phyloP scores from a whole-genome alignment of 2,888 invertebrate genomes.

The Panorpa germanica region DNA sequence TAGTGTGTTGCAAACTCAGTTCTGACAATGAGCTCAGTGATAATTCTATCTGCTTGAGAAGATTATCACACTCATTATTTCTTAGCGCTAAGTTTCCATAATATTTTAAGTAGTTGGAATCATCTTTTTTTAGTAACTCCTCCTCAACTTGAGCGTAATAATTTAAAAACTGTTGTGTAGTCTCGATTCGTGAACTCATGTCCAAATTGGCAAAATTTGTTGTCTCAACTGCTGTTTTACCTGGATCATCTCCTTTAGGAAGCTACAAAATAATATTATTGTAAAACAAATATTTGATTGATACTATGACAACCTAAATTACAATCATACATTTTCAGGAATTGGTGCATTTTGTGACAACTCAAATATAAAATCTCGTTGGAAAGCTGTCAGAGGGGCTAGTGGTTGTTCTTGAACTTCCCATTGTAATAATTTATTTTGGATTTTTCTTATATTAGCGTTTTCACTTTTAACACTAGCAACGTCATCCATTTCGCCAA shows the following conservation, averaged over 20 bases:
- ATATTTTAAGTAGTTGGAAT: slow-evolving; percentile 49
- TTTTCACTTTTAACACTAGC: slow-evolving; percentile 28
- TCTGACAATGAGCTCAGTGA: slow-evolving; percentile 51
- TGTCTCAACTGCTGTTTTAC: slow-evolving; percentile 1
- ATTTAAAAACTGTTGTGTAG: slow-evolving; percentile 50
- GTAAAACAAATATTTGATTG: no score
- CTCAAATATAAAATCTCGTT: slow-evolving; percentile 49
- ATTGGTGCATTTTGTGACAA: slow-evolving; percentile 20
- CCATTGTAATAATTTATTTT: slow-evolving; percentile 55
- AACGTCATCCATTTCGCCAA: slow-evolving; percentile 25
- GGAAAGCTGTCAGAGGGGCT: slow-evolving; percentile 55
- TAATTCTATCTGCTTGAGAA: slow-evolving; percentile 46
- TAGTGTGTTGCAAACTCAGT: slow-evolving; percentile 59
- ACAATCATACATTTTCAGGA: slow-evolving; percentile 9
- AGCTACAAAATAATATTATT: no score
- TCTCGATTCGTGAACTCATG: slow-evolving; percentile 24
- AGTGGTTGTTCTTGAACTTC: slow-evolving; percentile 51
- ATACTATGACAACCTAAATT: no score
- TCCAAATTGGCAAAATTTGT: slow-evolving; percentile 13
- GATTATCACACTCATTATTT: slow-evolving; percentile 43
- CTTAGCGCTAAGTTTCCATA: slow-evolving; percentile 49
- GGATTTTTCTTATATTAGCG: slow-evolving; percentile 39
- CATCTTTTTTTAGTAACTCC: slow-evolving; percentile 46
- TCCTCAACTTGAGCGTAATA: slow-evolving; percentile 59
- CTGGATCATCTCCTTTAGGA: not conserved